Conservation (phyloP, 2,113 vertebrate genomes). For the Progne subis region DNA sequence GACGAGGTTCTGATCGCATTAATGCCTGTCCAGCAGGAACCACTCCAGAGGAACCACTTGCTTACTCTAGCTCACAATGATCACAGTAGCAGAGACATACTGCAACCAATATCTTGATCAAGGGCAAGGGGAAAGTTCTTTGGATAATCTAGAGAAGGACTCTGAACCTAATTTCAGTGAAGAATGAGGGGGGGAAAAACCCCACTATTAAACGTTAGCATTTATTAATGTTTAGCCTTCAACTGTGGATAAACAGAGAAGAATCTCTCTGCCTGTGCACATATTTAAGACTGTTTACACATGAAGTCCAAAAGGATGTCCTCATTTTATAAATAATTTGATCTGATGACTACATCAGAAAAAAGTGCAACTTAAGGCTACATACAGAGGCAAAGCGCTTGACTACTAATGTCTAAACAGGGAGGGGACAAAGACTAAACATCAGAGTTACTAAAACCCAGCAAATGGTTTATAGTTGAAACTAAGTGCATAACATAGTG, state of each 20-base stretch:
- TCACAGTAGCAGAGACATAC: not conserved
- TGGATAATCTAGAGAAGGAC: not conserved
- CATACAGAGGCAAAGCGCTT: slow-evolving; percentile 34
- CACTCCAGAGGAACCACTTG: not conserved
- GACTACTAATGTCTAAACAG: slow-evolving; percentile 10
- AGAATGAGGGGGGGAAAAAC: accelerated
- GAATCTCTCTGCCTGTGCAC: not conserved
- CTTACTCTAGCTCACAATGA: not conserved
- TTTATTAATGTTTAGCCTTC: slow-evolving; percentile 20
- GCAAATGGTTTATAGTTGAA: not conserved
- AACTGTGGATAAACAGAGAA: slow-evolving; percentile 11
- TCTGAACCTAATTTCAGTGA: not conserved
- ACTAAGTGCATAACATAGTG: not conserved
- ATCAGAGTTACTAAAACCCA: not conserved
- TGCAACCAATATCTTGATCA: not conserved
- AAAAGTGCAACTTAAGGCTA: not conserved
- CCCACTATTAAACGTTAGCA: not conserved
- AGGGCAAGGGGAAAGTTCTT: not conserved
- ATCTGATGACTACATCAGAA: slow-evolving; percentile 11
- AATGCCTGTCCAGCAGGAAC: not conserved
- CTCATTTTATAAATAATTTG: slow-evolving; percentile 62
- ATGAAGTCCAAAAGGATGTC: slow-evolving; percentile 38
- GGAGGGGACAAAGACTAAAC: slow-evolving; percentile 28
- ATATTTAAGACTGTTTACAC: slow-evolving; percentile 18
- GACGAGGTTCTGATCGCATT: not conserved